Percentiles rank a stretch among this genome's conserved stretches.
Conservation (phyloP, 2,888 invertebrate genomes). For the Plagodis pulveraria region DNA sequence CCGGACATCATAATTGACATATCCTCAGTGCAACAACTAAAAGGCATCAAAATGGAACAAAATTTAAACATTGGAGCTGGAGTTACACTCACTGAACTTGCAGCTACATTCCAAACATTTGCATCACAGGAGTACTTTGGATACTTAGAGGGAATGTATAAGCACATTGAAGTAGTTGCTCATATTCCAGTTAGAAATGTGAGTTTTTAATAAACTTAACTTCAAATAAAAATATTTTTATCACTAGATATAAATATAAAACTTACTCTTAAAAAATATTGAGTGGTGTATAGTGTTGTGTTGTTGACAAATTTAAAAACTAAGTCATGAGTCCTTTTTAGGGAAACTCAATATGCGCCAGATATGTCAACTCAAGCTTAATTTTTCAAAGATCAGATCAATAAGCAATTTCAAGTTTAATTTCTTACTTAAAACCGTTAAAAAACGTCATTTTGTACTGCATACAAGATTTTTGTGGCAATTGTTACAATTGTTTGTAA, state of each 20-base stretch:
- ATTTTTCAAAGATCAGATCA: too few relatives aligned
- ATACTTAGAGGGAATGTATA: constrained; percentile 85
- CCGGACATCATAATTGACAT: constrained; percentile 68
- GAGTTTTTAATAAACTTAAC: too few relatives aligned
- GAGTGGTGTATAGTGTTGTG: too few relatives aligned
- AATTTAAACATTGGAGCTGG: constrained; percentile 71
- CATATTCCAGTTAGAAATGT: constrained; percentile 90
- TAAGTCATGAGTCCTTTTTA: neutral
- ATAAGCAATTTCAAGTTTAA: too few relatives aligned
- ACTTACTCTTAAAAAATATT: too few relatives aligned
- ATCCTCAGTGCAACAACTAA: constrained; percentile 62
- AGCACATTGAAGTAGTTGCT: constrained; percentile 89
- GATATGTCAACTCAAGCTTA: too few relatives aligned
- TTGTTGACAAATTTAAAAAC: too few relatives aligned
- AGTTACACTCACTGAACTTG: constrained; percentile 65
- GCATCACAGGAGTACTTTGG: constrained; percentile 77
- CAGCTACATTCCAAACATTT: constrained; percentile 67
- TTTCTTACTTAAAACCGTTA: neutral
- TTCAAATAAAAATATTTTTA: too few relatives aligned
- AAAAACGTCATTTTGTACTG: neutral
- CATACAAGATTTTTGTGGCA: too few relatives aligned
- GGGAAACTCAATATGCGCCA: too few relatives aligned
- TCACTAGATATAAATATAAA: too few relatives aligned
- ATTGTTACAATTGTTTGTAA: too few relatives aligned
- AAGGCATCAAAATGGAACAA: constrained; percentile 56